Conservation (phyloP, 2,888 invertebrate genomes). For the Dimorphilus gyrociliatus region DNA sequence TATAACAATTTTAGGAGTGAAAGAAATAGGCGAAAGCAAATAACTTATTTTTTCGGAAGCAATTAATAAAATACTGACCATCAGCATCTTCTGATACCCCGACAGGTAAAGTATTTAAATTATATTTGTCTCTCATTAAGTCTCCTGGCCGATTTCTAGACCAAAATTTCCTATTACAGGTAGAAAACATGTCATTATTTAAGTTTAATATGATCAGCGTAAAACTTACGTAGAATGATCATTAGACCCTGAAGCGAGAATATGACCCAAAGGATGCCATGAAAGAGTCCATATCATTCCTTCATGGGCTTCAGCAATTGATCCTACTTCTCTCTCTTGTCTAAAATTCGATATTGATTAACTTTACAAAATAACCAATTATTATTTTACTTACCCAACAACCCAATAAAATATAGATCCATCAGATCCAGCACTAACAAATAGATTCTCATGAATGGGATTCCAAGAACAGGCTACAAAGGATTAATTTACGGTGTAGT, state of each 20-base stretch:
- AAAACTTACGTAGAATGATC: slow-evolving; percentile 71
- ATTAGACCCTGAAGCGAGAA: slow-evolving; percentile 96
- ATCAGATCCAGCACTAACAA: slow-evolving; percentile 95
- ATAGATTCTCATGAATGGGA: slow-evolving; percentile 87
- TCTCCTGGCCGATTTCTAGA: slow-evolving; percentile 96
- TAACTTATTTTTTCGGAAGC: no score
- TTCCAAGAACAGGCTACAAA: slow-evolving; percentile 66
- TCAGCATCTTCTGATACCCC: slow-evolving; percentile 47
- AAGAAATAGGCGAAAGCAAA: no score
- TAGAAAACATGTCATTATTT: no score
- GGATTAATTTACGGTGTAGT: no score
- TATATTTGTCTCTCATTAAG: slow-evolving; percentile 81
- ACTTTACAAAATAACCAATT: no score
- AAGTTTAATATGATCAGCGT: no score
- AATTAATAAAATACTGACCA: no score
- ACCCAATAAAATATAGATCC: slow-evolving; percentile 98
- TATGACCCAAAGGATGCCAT: slow-evolving; percentile 98
- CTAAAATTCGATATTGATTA: slow-evolving; percentile 17
- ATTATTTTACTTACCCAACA: slow-evolving; percentile 83
- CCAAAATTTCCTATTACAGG: slow-evolving; percentile 75
- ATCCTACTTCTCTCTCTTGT: slow-evolving; percentile 83
- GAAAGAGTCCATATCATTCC: slow-evolving; percentile 97
- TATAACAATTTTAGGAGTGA: no score
- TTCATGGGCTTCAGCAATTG: slow-evolving; percentile 95
- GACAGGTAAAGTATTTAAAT: slow-evolving; percentile 67